Percentiles rank a stretch among this genome's conserved stretches.
These are phyloP conservation scores for Oxyteleia sp. DNA, from an alignment of 2,888 invertebrate genomes.

Conservation along the genomic window DNA sequence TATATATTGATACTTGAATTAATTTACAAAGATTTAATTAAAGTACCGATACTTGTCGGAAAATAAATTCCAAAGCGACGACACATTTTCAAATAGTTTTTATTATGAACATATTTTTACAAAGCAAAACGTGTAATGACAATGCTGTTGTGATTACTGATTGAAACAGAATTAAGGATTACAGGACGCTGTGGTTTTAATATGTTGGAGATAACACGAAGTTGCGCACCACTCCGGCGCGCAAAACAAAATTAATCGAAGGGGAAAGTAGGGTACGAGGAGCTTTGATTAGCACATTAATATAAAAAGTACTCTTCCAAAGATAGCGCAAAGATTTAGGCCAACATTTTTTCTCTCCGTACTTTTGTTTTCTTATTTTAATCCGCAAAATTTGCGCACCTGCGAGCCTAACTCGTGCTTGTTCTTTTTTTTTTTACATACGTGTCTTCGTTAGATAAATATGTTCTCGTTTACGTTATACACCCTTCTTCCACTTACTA, in stretches of 20 bases:
- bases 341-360: slow-evolving; percentile 80
- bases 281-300: slow-evolving; percentile 84
- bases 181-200: slow-evolving; percentile 58
- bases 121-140: slow-evolving; percentile 85
- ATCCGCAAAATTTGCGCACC: slow-evolving; percentile 47
- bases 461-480: slow-evolving; percentile 62
- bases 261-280: slow-evolving; percentile 52
- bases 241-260: slow-evolving; percentile 60
- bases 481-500: slow-evolving; percentile 54
- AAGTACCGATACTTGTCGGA: too few relatives aligned
- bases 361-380: slow-evolving; percentile 32
- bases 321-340: slow-evolving; percentile 86
- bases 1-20: too few relatives aligned
- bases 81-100: slow-evolving; percentile 77
- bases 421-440: slow-evolving; percentile 58
- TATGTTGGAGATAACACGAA: slow-evolving; percentile 63
- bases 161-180: slow-evolving; percentile 72
- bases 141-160: slow-evolving; percentile 70
- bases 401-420: slow-evolving; percentile 54
- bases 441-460: slow-evolving; percentile 67
- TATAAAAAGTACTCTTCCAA: slow-evolving; percentile 87
- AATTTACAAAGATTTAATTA: too few relatives aligned
- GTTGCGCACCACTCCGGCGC: slow-evolving; percentile 31
- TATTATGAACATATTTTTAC: slow-evolving; percentile 87
- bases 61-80: too few relatives aligned